A percentile compares a stretch with the other conserved stretches of the same genome.
Evolutionary conservation across 2,113 vertebrate species (phyloP).

Genomic region (Mugil cephalus): DNA sequence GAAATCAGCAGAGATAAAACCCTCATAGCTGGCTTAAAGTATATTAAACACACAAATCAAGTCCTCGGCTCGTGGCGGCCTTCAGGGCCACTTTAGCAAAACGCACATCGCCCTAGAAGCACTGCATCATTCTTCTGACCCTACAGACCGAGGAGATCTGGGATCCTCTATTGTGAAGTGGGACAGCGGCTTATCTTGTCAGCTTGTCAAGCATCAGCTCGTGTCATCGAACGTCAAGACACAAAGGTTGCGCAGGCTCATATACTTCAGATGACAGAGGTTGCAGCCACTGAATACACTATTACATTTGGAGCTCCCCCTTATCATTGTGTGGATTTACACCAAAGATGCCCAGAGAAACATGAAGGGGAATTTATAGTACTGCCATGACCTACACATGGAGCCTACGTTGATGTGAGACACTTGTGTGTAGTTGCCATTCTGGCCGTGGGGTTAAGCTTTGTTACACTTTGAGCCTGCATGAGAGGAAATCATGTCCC

Average conservation of each 20-base stretch:
- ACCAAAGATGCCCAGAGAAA: not conserved
- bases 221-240: not conserved
- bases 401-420: too few species aligned
- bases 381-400: too few species aligned
- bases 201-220: not conserved
- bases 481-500: too few species aligned
- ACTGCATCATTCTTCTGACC: too few species aligned
- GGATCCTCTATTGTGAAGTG: slow-evolving; percentile 1
- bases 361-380: too few species aligned
- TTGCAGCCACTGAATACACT: slow-evolving; percentile 7
- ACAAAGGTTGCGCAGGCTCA: slow-evolving; percentile 4
- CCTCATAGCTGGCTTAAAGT: not conserved
- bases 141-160: not conserved
- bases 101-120: not conserved
- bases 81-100: not conserved
- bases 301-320: not conserved
- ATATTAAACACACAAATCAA: slow-evolving; percentile 10
- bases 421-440: too few species aligned
- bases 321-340: slow-evolving; percentile 1
- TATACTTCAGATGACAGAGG: not conserved
- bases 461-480: too few species aligned
- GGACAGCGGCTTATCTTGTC: not conserved
- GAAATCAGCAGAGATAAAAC: slow-evolving; percentile 13
- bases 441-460: too few species aligned
- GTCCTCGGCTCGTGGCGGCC: not conserved